Base-by-base conservation (phyloP, 2,888 invertebrate genomes). In the Cephus runcator region DNA sequence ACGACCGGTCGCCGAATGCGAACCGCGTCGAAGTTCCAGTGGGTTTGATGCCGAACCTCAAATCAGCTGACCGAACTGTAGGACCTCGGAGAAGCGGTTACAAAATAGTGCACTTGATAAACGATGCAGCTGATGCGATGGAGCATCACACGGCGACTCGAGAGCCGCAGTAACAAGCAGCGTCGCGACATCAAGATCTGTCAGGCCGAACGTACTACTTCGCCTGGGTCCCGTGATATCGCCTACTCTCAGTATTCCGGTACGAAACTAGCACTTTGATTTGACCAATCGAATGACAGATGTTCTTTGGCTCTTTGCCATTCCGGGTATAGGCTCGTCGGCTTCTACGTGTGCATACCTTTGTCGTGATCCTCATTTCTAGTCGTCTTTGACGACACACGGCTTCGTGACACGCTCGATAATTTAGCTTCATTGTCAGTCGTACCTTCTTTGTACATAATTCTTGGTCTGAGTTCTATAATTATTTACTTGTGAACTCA, bases 121-220 rank as follows among this genome's bases (percentile, higher is more conserved):
- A 80, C 79, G 79, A 90, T 91, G 91, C 89, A 89, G 81, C 87
- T 90, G 35, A 88, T 90, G 89, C 86, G 90, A 85, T 91, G 91
- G 91, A 89, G 90, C 83, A 91, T 91, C 82, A 91, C 87, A 75
- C 86, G 90, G 74, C 85, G 89, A 75, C 83, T 91, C 80, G 88
- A 88, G 79, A 87, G 83, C 80, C 86, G 86, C 30, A 86, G 84
- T 76, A 84, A 86, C 78, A 88, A 85, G 78, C 87, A 84, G 76
- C 82, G 85, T 75, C 84, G 83, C 76, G 85, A 85, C 83, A 84
- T 82, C 77, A 83, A 83, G 83, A 85, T 76, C 79, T 88, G 85
- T 80, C 85, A 83, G 78, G 80, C 74, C 76, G 85, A 81, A 34
- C 11, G 71, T 15, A 71, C 71, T 34, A 34, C 71, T 71, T 34